phyloP scores from a whole-genome alignment of 2,888 invertebrate genomes.

The Portevinia maculata region DNA sequence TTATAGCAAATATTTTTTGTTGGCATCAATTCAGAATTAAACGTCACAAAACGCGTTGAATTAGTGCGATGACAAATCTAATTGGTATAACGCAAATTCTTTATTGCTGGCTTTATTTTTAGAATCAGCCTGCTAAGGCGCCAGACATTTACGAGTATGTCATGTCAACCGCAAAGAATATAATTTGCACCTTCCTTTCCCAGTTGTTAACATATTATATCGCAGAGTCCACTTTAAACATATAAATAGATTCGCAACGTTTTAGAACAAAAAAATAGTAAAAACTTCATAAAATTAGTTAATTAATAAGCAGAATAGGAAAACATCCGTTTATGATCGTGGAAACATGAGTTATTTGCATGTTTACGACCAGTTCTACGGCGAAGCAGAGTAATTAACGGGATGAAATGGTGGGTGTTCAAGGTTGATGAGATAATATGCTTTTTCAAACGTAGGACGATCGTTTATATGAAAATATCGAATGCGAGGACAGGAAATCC shows the following conservation, averaged over 20 bases:
- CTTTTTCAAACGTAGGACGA: no score
- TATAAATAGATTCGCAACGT: slow-evolving; percentile 3
- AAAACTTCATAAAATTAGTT: background rate
- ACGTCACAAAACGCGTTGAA: background rate
- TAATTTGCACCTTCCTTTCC: slow-evolving; percentile 8
- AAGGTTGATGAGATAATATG: background rate
- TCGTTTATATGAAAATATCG: no score
- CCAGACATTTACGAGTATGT: slow-evolving; percentile 4
- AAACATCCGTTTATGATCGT: background rate
- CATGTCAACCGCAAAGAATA: slow-evolving; percentile 4
- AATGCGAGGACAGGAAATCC: no score
- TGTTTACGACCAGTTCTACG: background rate
- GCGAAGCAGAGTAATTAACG: background rate
- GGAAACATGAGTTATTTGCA: background rate
- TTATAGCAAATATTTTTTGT: background rate
- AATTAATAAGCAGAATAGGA: background rate
- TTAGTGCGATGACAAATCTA: background rate
- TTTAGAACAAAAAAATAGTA: slow-evolving; percentile 2
- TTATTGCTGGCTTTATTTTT: background rate
- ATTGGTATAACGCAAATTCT: background rate
- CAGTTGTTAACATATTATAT: slow-evolving; percentile 7
- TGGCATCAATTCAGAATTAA: background rate
- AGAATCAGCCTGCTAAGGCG: background rate
- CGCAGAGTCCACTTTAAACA: background rate
- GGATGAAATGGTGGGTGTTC: background rate